Base-by-base conservation (phyloP, 2,113 vertebrate species). In the Pristiophorus japonicus region DNA sequence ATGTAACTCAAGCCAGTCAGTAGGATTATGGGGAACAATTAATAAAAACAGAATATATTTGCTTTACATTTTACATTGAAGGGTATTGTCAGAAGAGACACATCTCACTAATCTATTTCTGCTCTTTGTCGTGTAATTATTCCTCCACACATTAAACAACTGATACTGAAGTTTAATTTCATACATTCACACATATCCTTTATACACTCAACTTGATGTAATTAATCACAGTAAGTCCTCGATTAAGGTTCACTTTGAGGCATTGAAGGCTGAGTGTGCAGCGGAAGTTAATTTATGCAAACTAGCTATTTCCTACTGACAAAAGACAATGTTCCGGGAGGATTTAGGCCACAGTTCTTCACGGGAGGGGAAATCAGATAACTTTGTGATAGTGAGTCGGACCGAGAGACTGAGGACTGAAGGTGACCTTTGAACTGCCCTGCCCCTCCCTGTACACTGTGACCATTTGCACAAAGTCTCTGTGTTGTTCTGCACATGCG, bases 51-150 rank as follows among this genome's bases (percentile, higher is more conserved):
- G 22, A 42, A 24, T 63, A 8, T 2, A 93, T 4, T 24, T 22
- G 34, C 3, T 88, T 55, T 88, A 88, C 47, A 55, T 12, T 88
- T 55, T 88, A 88, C 47, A 55, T 59, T 88, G 1, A 55, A 55
- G 27, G 75, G 45, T 10, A 27, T 55, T 34, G 47, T 55, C 59
- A 51, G 70, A 55, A 88, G 47, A 3, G 47, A 55, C 47, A 27
- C 47, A 10, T 30, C 85, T 42, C 62, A 1, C 34, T 42, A 18
- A 93, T 42, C n/a, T 65, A 7, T 93, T 66, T 20, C 59, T 42
- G 34, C 27, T 92, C 90, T 92, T 63, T 62, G 59, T 92, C 18
- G 59, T 63, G 59, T 92, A 93, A 63, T 93, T 42, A 93, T 93
- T 42, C 51, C 62, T 65, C 51, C 10, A 38, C 22, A 65, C n/a